Evolutionary conservation across 2,888 invertebrate genomes (phyloP).

Genomic region (Corythucha ciliata): DNA sequence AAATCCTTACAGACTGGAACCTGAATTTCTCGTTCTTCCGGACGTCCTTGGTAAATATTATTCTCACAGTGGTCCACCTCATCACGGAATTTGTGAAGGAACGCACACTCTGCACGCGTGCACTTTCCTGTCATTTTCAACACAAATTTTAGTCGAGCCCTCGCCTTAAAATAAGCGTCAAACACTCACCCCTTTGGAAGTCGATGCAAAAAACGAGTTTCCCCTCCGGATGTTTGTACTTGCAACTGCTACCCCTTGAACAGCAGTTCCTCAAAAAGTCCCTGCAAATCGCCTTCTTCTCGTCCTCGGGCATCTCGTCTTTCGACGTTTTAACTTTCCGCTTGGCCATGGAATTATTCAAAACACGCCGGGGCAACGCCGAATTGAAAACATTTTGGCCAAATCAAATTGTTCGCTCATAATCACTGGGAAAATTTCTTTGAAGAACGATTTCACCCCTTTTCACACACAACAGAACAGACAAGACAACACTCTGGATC

Average conservation of each 20-base stretch:
- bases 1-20: conserved; percentile 53
- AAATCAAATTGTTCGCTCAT: too few relatives aligned
- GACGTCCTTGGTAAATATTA: too few relatives aligned
- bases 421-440: too few relatives aligned
- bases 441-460: too few relatives aligned
- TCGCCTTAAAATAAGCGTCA: too few relatives aligned
- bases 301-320: conserved; percentile 13
- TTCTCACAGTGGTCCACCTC: conserved; percentile 69
- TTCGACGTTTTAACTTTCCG: too few relatives aligned
- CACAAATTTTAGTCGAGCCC: neutral
- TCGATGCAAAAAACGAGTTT: conserved; percentile 54
- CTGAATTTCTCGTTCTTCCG: conserved; percentile 61
- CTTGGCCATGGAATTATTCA: too few relatives aligned
- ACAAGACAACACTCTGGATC: too few relatives aligned
- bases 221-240: conserved; percentile 30
- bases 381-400: too few relatives aligned
- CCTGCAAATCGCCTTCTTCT: conserved; percentile 44
- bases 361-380: too few relatives aligned
- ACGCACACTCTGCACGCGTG: conserved; percentile 61
- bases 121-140: conserved; percentile 43
- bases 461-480: too few relatives aligned
- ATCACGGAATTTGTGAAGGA: conserved; percentile 63
- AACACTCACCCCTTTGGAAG: conserved; percentile 56
- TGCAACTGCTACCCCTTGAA: conserved; percentile 42
- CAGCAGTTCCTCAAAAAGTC: conserved; percentile 52